Conservation (phyloP, 2,113 vertebrate species). For the Cynopterus brachyotis region DNA sequence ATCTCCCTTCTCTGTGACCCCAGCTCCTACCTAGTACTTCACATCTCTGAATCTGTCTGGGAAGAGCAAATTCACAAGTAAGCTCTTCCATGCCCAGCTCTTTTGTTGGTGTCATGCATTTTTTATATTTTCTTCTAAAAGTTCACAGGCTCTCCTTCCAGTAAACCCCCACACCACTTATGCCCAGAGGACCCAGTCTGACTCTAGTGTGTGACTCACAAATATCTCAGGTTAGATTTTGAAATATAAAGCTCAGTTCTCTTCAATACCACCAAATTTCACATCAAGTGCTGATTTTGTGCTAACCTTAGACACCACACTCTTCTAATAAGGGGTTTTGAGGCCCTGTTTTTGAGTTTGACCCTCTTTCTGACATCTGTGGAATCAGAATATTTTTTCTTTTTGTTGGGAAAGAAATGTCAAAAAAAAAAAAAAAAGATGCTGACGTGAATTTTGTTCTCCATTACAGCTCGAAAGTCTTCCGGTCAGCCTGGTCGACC, state of each 20-base stretch:
- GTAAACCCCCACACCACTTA: neutral
- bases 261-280: neutral
- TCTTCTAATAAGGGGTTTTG: neutral
- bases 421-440: neutral
- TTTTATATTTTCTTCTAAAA: neutral
- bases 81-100: neutral
- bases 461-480: constrained; percentile 82
- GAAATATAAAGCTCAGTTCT: neutral
- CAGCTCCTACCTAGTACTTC: neutral
- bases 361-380: neutral
- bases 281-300: neutral
- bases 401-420: neutral
- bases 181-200: neutral
- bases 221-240: neutral
- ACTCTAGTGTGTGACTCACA: neutral
- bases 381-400: neutral
- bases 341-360: neutral
- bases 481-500: constrained; percentile 85
- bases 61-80: neutral
- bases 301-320: neutral
- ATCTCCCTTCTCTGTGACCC: neutral
- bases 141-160: neutral
- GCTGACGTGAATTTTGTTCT: neutral
- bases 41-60: accelerated
- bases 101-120: neutral